Base-by-base conservation (phyloP, 2,888 invertebrate species). In the Synanthedon tipuliformis region DNA sequence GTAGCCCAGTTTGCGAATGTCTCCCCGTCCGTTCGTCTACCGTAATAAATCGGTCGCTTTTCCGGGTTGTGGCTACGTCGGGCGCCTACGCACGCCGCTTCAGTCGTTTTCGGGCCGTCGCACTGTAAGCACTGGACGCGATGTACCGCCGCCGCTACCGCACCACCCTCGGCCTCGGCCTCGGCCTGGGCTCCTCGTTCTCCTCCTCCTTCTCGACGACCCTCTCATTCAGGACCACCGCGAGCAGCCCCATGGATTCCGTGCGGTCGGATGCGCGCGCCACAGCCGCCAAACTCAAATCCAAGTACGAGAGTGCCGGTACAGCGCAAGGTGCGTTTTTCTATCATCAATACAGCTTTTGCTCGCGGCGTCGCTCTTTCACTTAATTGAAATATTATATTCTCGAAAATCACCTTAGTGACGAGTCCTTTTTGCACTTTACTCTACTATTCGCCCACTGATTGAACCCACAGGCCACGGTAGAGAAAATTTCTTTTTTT, bases 91-190 rank as follows among this genome's bases (percentile, higher is more conserved):
- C 76, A 66, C 62, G 53, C 54, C 55, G 57, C 50, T 60, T 68
- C 82, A 85, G 82, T 83, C 68, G 72, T 64, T 66, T 65, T 66
- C 72, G 69, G 63, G 62, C 67, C 69, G 69, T 63, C 72, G 75
- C 55, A 60, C 65, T 58, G 73, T 60, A 53, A 66, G 66, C 68
- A 80, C 50, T 50, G 7, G 50, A 52, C 55, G 27, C 51, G 45
- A 59, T 87, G 86, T 87, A 86, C 63, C 83, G 86, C 62, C 85
- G 86, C 57, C 84, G 86, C 53, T 86, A 87, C 66, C 83, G 86
- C 61, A 80, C 86, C 56, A 84, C 86, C 57, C 76, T 86, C 51
- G 86, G 86, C 63, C 65, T 86, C 52, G 86, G 86, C 48, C 75
- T 85, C 48, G 81, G 83, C 4, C 74, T 85, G 48, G 80, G 83